A percentile compares a stretch with the other conserved stretches of the same genome.
These are phyloP conservation scores for Embiotoca jacksoni DNA, from an alignment of 2,113 vertebrate species.

Conservation along the genomic window DNA sequence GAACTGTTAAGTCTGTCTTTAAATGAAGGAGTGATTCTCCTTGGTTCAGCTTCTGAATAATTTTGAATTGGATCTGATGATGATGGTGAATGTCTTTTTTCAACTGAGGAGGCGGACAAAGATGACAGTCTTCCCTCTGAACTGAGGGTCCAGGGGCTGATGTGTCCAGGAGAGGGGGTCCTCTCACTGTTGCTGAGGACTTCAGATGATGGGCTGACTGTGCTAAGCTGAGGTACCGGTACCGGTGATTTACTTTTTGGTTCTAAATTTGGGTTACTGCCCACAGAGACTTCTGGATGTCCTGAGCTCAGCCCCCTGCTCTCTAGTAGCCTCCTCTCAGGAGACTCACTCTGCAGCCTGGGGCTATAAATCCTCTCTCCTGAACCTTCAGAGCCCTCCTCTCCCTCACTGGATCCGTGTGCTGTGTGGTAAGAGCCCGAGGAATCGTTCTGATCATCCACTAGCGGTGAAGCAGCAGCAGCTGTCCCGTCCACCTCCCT, in stretches of 20 bases:
- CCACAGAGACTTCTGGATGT: conserved; percentile 29
- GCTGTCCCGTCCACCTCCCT: conserved; percentile 61
- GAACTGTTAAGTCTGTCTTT: conserved; percentile 46
- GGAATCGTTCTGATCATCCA: conserved; percentile 87
- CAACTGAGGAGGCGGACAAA: conserved; percentile 60
- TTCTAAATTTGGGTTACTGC: conserved; percentile 45
- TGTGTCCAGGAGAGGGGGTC: conserved; percentile 57
- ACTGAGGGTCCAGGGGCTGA: conserved; percentile 31
- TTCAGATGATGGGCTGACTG: conserved; percentile 30
- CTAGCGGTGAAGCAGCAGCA: conserved; percentile 55
- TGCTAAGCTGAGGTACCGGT: conserved; percentile 18
- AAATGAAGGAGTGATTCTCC: conserved; percentile 43
- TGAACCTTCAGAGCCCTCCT: conserved; percentile 85
- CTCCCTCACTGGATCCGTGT: conserved; percentile 86
- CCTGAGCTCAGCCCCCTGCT: conserved; percentile 21
- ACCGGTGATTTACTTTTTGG: conserved; percentile 35
- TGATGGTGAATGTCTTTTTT: conserved; percentile 56
- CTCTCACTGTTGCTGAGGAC: conserved; percentile 30
- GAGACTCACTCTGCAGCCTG: conserved; percentile 21
- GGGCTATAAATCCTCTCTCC: conserved; percentile 68
- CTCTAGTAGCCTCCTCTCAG: conserved; percentile 24
- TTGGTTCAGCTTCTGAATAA: conserved; percentile 46
- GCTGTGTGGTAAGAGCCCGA: conserved; percentile 91
- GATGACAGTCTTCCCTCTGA: conserved; percentile 48
- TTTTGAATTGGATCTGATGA: conserved; percentile 32